Evolutionary conservation across 2,113 vertebrate species (phyloP).

Genomic region (Benitochromis conjunctus): DNA sequence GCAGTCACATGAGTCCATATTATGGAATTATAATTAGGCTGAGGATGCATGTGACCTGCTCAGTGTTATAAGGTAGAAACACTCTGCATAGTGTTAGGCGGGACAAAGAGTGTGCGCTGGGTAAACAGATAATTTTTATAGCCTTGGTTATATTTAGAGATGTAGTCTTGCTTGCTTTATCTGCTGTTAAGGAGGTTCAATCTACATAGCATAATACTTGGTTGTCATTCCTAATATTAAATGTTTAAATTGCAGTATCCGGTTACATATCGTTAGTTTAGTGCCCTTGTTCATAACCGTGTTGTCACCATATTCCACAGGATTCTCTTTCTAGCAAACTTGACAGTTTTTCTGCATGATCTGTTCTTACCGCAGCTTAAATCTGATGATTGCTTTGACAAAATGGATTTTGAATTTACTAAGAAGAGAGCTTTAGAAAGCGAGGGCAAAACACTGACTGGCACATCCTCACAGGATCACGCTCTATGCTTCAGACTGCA

Average conservation of each 20-base stretch:
- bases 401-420: not conserved
- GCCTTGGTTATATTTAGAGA: not conserved
- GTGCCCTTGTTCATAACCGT: not conserved
- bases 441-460: not conserved
- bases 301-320: not conserved
- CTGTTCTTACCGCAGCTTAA: not conserved
- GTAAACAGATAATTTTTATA: not conserved
- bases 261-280: not conserved
- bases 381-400: not conserved
- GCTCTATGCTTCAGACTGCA: not conserved
- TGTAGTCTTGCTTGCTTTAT: not conserved
- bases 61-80: not conserved
- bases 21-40: slow-evolving; percentile 27
- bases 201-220: not conserved
- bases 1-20: slow-evolving; percentile 38
- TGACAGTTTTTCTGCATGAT: not conserved
- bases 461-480: not conserved
- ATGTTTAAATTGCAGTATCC: not conserved
- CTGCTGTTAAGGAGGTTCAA: not conserved
- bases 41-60: slow-evolving; percentile 31
- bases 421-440: not conserved
- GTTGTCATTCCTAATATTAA: not conserved
- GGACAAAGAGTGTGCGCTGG: not conserved
- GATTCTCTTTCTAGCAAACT: not conserved
- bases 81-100: not conserved